A percentile compares a stretch with the other conserved stretches of the same genome.
phyloP scores from a whole-genome alignment of 2,888 invertebrate species.

The Mythimna vitellina region DNA sequence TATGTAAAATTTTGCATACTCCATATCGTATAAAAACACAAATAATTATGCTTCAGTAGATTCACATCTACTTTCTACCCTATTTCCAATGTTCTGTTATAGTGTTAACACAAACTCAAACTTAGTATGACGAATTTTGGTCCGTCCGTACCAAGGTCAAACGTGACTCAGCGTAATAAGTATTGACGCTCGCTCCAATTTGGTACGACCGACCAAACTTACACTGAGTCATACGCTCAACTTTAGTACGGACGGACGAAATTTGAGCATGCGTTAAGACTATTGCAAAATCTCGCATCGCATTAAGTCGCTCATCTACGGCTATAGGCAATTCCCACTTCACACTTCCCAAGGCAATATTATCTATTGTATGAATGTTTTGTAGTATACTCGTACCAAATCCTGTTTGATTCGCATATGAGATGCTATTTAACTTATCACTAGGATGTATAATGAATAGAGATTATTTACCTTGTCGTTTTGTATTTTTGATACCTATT shows the following conservation, averaged over 20 bases:
- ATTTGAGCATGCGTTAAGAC: too few relatives aligned
- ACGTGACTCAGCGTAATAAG: too few relatives aligned
- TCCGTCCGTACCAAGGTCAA: too few relatives aligned
- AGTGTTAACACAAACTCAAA: too few relatives aligned
- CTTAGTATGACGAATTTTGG: too few relatives aligned
- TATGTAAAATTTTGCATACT: background rate
- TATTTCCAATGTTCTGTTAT: background rate
- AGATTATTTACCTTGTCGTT: slow-evolving; percentile 86
- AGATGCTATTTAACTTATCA: slow-evolving; percentile 87
- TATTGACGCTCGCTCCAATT: too few relatives aligned
- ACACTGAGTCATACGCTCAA: background rate
- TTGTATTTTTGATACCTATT: slow-evolving; percentile 89
- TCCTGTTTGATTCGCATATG: slow-evolving; percentile 74
- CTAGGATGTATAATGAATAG: slow-evolving; percentile 83
- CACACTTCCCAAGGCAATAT: slow-evolving; percentile 68
- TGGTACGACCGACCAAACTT: too few relatives aligned
- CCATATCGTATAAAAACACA: background rate
- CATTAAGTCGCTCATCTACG: slow-evolving; percentile 8
- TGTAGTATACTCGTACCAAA: slow-evolving; percentile 81
- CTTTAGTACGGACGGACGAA: background rate
- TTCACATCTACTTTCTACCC: background rate
- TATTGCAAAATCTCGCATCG: slow-evolving; percentile 6
- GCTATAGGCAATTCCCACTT: background rate
- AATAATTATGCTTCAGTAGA: background rate
- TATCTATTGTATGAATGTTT: slow-evolving; percentile 73